phyloP scores from a whole-genome alignment of 2,888 invertebrate species.

The Nasonia oneida region DNA sequence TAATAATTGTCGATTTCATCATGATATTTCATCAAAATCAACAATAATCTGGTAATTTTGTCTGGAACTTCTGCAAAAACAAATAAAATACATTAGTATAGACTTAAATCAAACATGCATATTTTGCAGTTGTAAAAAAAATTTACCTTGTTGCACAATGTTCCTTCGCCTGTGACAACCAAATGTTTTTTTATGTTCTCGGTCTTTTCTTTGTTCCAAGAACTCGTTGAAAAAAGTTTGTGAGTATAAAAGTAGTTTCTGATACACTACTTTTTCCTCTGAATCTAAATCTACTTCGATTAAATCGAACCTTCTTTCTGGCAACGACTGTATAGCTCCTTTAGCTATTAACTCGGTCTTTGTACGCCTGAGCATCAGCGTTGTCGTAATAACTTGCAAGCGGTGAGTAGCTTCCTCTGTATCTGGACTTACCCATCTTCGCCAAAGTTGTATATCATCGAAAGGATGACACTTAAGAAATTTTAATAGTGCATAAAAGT shows the following conservation, averaged over 20 bases:
- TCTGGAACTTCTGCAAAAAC: conserved; percentile 46
- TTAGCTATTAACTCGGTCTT: conserved; percentile 49
- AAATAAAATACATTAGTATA: not conserved
- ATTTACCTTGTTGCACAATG: conserved; percentile 19
- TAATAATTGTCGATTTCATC: not conserved
- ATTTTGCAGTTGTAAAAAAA: not conserved
- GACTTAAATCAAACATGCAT: not conserved
- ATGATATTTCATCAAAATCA: conserved; percentile 35
- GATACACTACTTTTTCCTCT: conserved; percentile 47
- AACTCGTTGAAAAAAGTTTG: conserved; percentile 46
- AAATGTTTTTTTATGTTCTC: conserved; percentile 12
- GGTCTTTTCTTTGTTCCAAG: conserved; percentile 29
- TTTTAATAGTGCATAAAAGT: conserved; percentile 52
- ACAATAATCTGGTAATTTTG: conserved; percentile 28
- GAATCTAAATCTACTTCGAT: conserved; percentile 40
- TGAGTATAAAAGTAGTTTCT: conserved; percentile 51
- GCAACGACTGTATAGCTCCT: conserved; percentile 39
- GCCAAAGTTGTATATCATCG: conserved; percentile 43
- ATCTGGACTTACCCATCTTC: conserved; percentile 8
- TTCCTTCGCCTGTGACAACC: not conserved
- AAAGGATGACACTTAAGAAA: conserved; percentile 53
- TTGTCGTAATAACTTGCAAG: conserved; percentile 35
- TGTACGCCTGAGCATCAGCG: conserved; percentile 51
- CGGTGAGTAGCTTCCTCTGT: conserved; percentile 23
- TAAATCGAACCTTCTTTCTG: conserved; percentile 16